Conservation (phyloP, 1,140 invertebrate species). For the Neotoxoptera formosana region DNA sequence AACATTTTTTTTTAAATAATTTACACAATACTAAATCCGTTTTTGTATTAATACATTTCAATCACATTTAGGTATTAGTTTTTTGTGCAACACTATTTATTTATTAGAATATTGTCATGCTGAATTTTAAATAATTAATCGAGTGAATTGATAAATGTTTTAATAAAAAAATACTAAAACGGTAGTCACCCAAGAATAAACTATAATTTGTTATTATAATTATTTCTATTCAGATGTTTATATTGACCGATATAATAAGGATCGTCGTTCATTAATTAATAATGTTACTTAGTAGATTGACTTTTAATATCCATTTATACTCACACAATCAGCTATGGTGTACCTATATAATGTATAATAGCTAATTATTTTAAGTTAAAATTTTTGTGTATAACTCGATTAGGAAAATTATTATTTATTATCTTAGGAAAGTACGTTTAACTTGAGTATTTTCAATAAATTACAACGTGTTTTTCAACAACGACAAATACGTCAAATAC, state of each 20-base stretch:
- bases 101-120: neutral
- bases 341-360: neutral
- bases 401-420: neutral
- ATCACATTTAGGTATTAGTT: neutral
- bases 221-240: neutral
- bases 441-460: neutral
- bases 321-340: neutral
- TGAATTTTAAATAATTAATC: neutral
- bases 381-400: neutral
- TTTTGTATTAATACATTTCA: neutral
- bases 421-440: neutral
- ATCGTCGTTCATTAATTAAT: neutral
- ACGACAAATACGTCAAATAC: neutral
- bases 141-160: neutral
- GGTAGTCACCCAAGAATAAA: neutral
- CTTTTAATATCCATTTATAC: neutral
- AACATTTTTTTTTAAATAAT: too few relatives aligned
- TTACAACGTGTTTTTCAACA: neutral
- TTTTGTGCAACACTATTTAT: neutral
- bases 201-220: neutral
- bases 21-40: too few relatives aligned
- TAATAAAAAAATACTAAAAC: neutral
- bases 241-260: neutral
- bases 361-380: neutral
- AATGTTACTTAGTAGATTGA: neutral